Conservation (phyloP, 2,888 invertebrate species). For the Esperia sulphurella region DNA sequence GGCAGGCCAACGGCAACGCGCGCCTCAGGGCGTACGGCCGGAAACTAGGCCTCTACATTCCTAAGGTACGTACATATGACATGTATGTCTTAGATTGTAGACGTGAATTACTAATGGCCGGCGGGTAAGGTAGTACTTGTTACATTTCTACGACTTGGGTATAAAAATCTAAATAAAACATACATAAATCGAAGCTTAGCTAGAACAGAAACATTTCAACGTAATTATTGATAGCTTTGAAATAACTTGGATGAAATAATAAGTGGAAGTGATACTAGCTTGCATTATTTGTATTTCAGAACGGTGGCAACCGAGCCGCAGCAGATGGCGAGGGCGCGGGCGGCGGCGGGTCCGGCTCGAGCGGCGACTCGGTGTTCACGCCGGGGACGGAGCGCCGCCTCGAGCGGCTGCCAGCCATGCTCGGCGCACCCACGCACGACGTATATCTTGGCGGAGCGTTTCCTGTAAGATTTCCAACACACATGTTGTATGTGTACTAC, state of each 20-base stretch:
- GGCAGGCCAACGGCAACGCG: conserved; percentile 51
- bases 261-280: not conserved
- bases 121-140: too few relatives aligned
- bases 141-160: too few relatives aligned
- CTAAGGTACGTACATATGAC: conserved; percentile 46
- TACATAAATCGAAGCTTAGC: too few relatives aligned
- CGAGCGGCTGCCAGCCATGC: conserved; percentile 66
- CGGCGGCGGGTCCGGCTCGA: conserved; percentile 27
- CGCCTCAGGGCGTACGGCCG: conserved; percentile 63
- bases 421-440: conserved; percentile 78
- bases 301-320: conserved; percentile 26
- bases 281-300: conserved; percentile 16
- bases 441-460: conserved; percentile 91
- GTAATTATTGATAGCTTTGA: too few relatives aligned
- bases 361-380: conserved; percentile 54
- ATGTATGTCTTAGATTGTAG: too few relatives aligned
- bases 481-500: too few relatives aligned
- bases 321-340: conserved; percentile 19
- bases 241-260: too few relatives aligned
- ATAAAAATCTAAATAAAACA: too few relatives aligned
- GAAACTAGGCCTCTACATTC: conserved; percentile 70
- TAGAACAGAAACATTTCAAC: too few relatives aligned
- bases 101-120: too few relatives aligned
- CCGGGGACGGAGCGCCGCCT: conserved; percentile 70
- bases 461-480: conserved; percentile 47